Evolutionary conservation across 2,797 vertebrate genomes (phyloP), one percentile per base, ranked within the genome.

Genomic region (Dallia pectoralis): DNA sequence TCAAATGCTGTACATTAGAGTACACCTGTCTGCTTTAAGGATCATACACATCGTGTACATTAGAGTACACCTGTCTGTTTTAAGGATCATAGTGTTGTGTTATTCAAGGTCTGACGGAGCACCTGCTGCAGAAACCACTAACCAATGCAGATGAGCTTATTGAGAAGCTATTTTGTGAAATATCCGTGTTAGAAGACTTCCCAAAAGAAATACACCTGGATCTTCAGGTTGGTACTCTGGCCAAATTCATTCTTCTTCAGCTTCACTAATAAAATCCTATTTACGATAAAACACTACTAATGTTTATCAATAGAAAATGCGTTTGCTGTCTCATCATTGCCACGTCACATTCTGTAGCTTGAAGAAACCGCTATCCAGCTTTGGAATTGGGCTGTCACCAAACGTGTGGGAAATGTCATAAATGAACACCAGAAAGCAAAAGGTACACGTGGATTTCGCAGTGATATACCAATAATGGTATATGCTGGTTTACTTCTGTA

Each of bases 371-470:
- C 95, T 71, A n/a, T 97, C 78, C 94, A 87, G 69, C 88, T 98
- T 79, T 98, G 97, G 97, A 98, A 98, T 85, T 99, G 96, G 96
- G 85, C 91, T 74, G 92, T 96, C 69, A 92, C 91, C 19, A 96
- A 91, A 81, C 94, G 91, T 85, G 67, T 67, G 4, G 83, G 70
- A 56, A 87, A 81, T 27, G 18, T 83, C 59, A 82, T 98, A 74
- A 95, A 5, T 75, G 89, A 91, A 62, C 86, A 89, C 15, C 93
- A 96, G 74, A 94, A 91, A 89, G 93, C 94, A 80, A 96, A 96
- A 92, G 29, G 96, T 98, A 86, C 61, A 82, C 74, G 67, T 79
- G 49, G 75, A 64, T 74, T 30, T 32, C 30, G 5, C 15, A 29
- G 62, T 33, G 15, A 64, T 32, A 30, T 32, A 19, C 11, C 62